Base-by-base conservation (phyloP, 2,888 invertebrate genomes). In the Liopterus haemorrhoidalis region DNA sequence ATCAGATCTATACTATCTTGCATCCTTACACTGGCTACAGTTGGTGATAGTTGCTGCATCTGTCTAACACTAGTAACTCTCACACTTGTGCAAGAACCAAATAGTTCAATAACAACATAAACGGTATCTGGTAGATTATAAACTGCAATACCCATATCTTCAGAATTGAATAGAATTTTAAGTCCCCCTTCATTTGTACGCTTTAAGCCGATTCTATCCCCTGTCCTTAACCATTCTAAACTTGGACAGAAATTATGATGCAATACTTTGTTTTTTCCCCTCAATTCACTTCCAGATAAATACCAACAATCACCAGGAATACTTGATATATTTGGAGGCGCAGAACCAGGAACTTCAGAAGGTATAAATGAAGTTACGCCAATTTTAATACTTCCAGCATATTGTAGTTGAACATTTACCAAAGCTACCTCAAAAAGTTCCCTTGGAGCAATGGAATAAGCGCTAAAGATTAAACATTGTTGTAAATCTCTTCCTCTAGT, bases 41-140 rank as follows among this genome's bases (percentile, higher is more conserved):
- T 53, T 2, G 71, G 70, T 3, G 71, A 65, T 40, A 71, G 53
- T 0, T 68, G 71, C 1, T 68, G 67, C 12, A 70, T 69, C 6
- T 76, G 74, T 57, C 76, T 78, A 18, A 74, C 73, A 40, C 81
- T 77, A 0, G 85, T 81, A 1, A 91, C 81, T 53, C 83, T 78
- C 4, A 93, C 79, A 39, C 83, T 81, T 51, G 81, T 80, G 2
- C 87, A 84, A 18, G 80, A 75, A 0, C 93, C 93, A 58, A 78
- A 82, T 35, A 93, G 66, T 62, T 93, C 92, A 52, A 90, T 78
- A 2, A 91, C 81, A 5, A 82, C 89, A 63, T 85, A 90, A 2
- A 91, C 80, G 69, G 81, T 82, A 78, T 85, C 86, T 2, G 89
- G 86, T 48, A 91, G 76, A 60, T 83, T 78, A 46, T 81, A 76